Conservation (phyloP, 2,113 vertebrate species). For the Nothoprocta pentlandii region DNA sequence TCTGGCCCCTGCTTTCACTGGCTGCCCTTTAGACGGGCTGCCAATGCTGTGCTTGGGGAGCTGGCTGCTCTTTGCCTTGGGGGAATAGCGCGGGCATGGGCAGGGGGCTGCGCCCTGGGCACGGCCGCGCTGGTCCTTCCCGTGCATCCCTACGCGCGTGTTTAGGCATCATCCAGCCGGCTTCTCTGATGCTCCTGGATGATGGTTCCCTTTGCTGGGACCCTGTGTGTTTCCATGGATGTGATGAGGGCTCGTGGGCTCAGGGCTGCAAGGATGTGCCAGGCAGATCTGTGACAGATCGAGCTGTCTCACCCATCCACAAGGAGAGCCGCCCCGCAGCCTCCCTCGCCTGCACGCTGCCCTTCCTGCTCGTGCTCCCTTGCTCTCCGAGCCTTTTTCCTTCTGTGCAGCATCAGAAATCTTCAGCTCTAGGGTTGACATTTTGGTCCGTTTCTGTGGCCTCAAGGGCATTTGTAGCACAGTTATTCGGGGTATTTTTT, state of each 20-base stretch:
- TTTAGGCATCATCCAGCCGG: too few species aligned
- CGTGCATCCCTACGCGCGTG: too few species aligned
- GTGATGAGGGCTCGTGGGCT: neutral
- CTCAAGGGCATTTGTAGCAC: neutral
- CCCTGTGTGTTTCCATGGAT: neutral
- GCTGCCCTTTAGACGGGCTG: neutral
- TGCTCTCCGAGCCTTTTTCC: neutral
- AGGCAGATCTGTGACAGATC: neutral
- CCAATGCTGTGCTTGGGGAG: neutral
- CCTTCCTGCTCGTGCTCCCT: accelerated
- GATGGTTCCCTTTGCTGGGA: neutral
- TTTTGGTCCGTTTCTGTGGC: neutral
- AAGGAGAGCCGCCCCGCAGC: neutral
- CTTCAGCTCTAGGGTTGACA: neutral
- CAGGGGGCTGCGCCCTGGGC: too few species aligned
- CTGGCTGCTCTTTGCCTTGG: neutral
- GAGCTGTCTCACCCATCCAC: neutral
- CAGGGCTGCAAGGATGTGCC: neutral
- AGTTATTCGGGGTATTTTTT: accelerated
- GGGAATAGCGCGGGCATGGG: too few species aligned
- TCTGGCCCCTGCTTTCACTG: neutral
- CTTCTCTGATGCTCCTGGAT: too few species aligned
- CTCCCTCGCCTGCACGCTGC: accelerated
- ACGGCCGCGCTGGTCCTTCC: too few species aligned
- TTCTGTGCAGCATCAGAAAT: neutral